Base-by-base conservation (phyloP, 2,888 invertebrate genomes). In the Melinaea menophilus region DNA sequence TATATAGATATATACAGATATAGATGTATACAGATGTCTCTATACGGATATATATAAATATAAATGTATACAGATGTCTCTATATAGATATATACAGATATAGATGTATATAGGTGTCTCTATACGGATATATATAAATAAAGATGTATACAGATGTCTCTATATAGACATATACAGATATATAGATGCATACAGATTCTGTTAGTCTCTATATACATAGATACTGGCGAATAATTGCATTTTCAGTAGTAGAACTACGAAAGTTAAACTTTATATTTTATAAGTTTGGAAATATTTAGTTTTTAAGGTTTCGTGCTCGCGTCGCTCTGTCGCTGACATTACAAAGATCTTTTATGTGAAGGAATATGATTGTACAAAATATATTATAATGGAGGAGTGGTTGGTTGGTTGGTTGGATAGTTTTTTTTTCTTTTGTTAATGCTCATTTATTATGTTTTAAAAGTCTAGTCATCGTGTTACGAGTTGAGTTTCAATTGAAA, bases 401-500 rank as follows among this genome's bases (percentile, higher is more conserved):
- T 69, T 62, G 66, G 61, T 68, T 66, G 71, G 73, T 70, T 81
- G 79, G 78, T 73, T 69, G 75, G 75, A 76, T 79, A 78, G 22
- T 22, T 62, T 64, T 66, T 66, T 79, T 78, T 82, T 84, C 76
- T 86, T 86, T 85, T 88, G 80, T 88, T 86, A 90, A 90, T 90
- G 90, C 90, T 90, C 90, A 90, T 87, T 85, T 85, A 80, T 84
- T 88, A 86, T 78, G 81, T 87, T 88, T 84, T 88, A 89, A 88
- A 87, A 88, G 86, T 90, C 90, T 90, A 90, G 90, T 90, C 90
- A 90, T 84, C 85, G 82, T 83, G 82, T 84, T 86, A 84, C 83
- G 82, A 80, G 79, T 85, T 83, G 82, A 80, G 79, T 85, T 84
- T 82, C 84, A 84, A 83, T 79, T 77, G 77, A 79, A 81, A 82